Conservation (phyloP, 2,113 vertebrate genomes). For the Actenoides hombroni region DNA sequence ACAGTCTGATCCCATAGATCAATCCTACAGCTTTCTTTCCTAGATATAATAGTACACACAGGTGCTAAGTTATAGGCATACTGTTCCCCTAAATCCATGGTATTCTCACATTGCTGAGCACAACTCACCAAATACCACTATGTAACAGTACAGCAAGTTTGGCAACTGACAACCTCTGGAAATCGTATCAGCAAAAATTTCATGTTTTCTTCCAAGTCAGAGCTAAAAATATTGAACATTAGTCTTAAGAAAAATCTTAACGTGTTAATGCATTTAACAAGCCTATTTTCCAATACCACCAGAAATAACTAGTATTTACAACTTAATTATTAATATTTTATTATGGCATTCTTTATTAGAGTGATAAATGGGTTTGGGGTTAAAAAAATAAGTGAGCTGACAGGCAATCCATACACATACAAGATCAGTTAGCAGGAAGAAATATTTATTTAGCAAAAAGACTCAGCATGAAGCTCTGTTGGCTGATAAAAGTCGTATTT, state of each 20-base stretch:
- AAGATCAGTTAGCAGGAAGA: not conserved
- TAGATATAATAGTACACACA: not conserved
- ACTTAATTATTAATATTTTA: not conserved
- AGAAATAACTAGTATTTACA: not conserved
- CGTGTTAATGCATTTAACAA: not conserved
- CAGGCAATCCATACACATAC: not conserved
- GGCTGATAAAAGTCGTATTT: not conserved
- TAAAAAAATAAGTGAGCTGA: not conserved
- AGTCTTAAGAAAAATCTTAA: not conserved
- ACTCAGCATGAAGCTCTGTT: not conserved
- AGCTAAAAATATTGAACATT: not conserved
- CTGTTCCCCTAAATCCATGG: not conserved
- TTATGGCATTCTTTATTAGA: not conserved
- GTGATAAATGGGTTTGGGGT: not conserved
- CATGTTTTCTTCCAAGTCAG: not conserved
- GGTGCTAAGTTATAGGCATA: not conserved
- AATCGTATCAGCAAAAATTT: not conserved
- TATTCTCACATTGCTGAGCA: not conserved
- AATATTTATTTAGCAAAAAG: not conserved
- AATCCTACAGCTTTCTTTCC: not conserved
- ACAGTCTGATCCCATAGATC: not conserved
- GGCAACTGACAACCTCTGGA: not conserved
- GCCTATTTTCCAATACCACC: not conserved
- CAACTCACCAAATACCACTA: not conserved
- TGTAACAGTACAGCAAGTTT: not conserved